Evolutionary conservation across 2,113 vertebrate species (phyloP).

Genomic region (Tetrax tetrax): DNA sequence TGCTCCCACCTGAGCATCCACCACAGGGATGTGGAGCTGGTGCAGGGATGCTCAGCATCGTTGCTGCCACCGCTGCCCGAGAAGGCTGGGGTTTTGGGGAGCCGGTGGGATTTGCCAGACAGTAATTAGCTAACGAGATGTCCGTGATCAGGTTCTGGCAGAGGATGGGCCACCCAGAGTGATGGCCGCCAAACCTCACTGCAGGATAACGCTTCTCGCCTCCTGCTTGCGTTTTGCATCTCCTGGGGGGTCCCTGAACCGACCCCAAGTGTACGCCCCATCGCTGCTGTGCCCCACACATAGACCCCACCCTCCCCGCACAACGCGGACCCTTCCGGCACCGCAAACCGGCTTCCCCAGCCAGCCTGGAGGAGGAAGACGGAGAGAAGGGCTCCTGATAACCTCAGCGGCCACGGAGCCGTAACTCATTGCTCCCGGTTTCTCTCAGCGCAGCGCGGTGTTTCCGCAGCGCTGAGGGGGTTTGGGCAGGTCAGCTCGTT

Average conservation of each 20-base stretch:
- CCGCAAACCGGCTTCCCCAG: accelerated
- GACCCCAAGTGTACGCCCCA: not conserved
- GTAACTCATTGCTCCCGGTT: not conserved
- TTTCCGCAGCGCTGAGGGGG: not conserved
- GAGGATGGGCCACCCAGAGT: not conserved
- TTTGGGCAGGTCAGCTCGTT: not conserved
- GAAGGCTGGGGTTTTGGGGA: accelerated
- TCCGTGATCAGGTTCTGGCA: not conserved
- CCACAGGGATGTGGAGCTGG: not conserved
- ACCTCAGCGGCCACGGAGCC: not conserved
- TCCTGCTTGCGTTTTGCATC: not conserved
- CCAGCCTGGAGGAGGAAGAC: not conserved
- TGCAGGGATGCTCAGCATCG: not conserved
- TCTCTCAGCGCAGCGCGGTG: not conserved
- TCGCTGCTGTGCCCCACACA: accelerated
- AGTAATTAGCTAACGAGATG: not conserved
- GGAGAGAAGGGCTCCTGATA: not conserved
- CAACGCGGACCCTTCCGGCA: not conserved
- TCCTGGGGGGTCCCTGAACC: not conserved
- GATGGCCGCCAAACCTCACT: not conserved
- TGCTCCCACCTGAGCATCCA: not conserved
- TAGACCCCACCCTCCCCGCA: not conserved
- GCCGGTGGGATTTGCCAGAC: not conserved
- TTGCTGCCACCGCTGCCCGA: not conserved
- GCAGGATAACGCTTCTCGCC: not conserved